Base-by-base conservation (phyloP, 1,140 invertebrate species). In the Papilio machaon region DNA sequence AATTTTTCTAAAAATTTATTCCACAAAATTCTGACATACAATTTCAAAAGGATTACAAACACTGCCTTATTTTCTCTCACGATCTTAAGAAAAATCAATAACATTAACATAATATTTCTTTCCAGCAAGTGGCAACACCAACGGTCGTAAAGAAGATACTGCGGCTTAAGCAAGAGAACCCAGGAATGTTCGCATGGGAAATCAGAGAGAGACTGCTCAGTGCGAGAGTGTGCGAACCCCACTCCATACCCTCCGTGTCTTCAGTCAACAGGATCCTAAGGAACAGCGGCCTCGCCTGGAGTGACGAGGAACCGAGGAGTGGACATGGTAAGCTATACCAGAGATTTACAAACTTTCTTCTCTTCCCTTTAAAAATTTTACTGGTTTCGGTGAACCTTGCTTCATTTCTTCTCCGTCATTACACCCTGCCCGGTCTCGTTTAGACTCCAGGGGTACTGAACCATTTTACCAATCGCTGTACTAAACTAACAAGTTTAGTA, bases 181-280 rank as follows among this genome's bases (percentile, higher is more conserved):
- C 98, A 0, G 97, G 97, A 7, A 97, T 99, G 96, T 99, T 99
- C 88, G 98, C 98, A 13, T 98, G 98, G 98, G 98, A 99, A 95
- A 99, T 99, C 75, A 95, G 98, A 0, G 98, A 99, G 89, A 96
- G 97, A 85, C 95, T 99, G 79, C 96, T 98, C 17, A 96, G 97
- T 15, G 98, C 98, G 88, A 96, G 97, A 64, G 97, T 98, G 77
- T 98, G 98, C 89, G 98, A 98, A 91, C 97, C 97, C 0, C 97
- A 97, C 89, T 97, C 97, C 73, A 97, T 99, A 83, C 98, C 98
- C 2, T 98, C 98, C 52, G 98, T 99, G 60, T 98, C 98, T 80
- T 99, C 98, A 11, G 99, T 99, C 73, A 99, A 99, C 95, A 95
- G 98, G 82, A 99, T 99, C 87, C 96, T 99, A 47, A 95, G 98